Percentiles rank a stretch among this genome's conserved stretches.
Evolutionary conservation across 2,797 vertebrate genomes (phyloP).

Genomic region (Choloepus didactylus): DNA sequence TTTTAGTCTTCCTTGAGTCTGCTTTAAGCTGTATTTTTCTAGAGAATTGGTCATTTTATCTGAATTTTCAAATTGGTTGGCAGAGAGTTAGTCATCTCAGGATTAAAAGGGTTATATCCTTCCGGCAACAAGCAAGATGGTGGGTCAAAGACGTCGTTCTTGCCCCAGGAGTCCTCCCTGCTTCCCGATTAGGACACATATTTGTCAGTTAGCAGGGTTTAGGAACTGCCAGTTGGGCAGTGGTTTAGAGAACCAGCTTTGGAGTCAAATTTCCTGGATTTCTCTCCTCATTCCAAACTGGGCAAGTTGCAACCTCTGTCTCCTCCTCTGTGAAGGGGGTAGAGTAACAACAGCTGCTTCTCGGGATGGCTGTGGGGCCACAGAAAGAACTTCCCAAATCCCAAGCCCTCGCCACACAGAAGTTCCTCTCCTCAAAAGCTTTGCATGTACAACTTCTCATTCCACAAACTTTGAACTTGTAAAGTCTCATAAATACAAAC

Average conservation of each 20-base stretch:
- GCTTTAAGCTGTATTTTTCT: not conserved
- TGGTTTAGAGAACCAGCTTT: not conserved
- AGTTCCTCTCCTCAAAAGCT: not conserved
- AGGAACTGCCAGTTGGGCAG: not conserved
- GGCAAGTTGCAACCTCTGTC: not conserved
- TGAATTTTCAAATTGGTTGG: not conserved
- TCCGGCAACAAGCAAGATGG: not conserved
- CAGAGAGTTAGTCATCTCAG: not conserved
- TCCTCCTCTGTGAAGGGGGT: not conserved
- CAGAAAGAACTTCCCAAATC: not conserved
- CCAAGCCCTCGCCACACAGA: not conserved
- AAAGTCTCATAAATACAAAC: not conserved
- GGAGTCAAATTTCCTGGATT: not conserved
- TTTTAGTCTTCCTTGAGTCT: not conserved
- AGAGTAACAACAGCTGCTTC: not conserved
- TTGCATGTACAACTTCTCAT: not conserved
- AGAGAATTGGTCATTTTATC: not conserved
- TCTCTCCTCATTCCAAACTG: not conserved
- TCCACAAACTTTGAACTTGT: too few relatives aligned
- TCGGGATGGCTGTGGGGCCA: not conserved
- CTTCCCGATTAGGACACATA: rapidly evolving
- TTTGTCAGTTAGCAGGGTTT: not conserved
- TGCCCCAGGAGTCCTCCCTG: rapidly evolving
- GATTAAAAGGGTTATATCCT: not conserved
- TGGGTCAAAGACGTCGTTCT: not conserved